Evolutionary conservation across 2,888 invertebrate species (phyloP).

Genomic region (Chironomus riparius): DNA sequence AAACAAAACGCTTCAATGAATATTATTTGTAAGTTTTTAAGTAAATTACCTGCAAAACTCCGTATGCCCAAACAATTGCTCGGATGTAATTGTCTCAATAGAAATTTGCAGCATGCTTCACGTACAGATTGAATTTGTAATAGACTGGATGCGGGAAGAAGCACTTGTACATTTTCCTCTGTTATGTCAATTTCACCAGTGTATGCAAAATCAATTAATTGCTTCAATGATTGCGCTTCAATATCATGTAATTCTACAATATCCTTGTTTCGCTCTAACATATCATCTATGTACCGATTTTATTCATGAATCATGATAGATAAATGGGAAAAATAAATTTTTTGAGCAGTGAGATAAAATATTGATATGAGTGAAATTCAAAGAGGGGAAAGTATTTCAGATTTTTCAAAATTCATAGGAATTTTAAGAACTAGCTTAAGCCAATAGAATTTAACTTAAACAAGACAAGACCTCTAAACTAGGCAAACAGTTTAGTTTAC

Average conservation of each 20-base stretch:
- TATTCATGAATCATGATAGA: too few species aligned
- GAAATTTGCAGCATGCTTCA: slow-evolving; percentile 65
- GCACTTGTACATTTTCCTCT: slow-evolving; percentile 58
- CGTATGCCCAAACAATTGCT: slow-evolving; percentile 68
- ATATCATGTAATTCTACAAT: slow-evolving; percentile 41
- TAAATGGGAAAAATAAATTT: slow-evolving; percentile 1
- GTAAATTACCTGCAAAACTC: slow-evolving; percentile 48
- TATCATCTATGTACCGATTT: slow-evolving; percentile 36
- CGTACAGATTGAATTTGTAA: slow-evolving; percentile 59
- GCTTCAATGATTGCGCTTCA: slow-evolving; percentile 54
- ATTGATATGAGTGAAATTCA: background rate
- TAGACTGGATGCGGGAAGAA: slow-evolving; percentile 64
- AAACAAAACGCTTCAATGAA: too few species aligned
- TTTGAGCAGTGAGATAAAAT: background rate
- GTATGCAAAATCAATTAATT: slow-evolving; percentile 65
- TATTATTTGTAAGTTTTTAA: background rate
- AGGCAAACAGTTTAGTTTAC: too few species aligned
- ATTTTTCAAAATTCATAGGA: too few species aligned
- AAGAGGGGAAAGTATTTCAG: too few species aligned
- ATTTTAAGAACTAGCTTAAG: too few species aligned
- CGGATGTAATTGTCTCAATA: slow-evolving; percentile 64
- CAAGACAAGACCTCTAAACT: too few species aligned
- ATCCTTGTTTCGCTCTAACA: slow-evolving; percentile 41
- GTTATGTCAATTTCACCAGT: slow-evolving; percentile 61
- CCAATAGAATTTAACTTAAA: too few species aligned